A percentile compares a stretch with the other conserved stretches of the same genome.
Evolutionary conservation across 2,888 invertebrate species (phyloP).

Genomic region (Tetanocera ferruginea): DNA sequence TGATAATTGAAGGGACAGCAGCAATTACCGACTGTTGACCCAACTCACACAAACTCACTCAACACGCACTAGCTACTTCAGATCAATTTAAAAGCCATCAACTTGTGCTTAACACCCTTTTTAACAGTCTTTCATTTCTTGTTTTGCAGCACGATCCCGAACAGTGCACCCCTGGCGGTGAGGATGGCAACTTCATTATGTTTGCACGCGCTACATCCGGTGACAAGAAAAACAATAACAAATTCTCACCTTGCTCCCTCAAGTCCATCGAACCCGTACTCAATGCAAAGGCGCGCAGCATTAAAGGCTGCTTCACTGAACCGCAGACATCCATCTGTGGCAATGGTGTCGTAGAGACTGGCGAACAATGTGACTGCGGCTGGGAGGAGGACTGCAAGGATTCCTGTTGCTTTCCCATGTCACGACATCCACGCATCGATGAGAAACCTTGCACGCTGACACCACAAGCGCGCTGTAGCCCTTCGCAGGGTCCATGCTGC

Average conservation of each 20-base stretch:
- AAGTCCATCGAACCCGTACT: slow-evolving; percentile 93
- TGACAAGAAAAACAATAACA: slow-evolving; percentile 97
- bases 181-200: slow-evolving; percentile 99
- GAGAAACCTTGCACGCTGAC: slow-evolving; percentile 91
- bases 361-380: slow-evolving; percentile 99
- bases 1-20: background rate
- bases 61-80: too few relatives aligned
- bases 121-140: too few relatives aligned
- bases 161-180: slow-evolving; percentile 93
- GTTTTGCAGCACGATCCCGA: slow-evolving; percentile 90
- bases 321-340: slow-evolving; percentile 96
- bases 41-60: too few relatives aligned
- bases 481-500: slow-evolving; percentile 92
- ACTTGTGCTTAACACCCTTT: too few relatives aligned
- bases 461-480: slow-evolving; percentile 72
- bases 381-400: slow-evolving; percentile 97
- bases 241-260: slow-evolving; percentile 95
- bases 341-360: slow-evolving; percentile 96
- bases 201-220: slow-evolving; percentile 98
- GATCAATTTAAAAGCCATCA: too few relatives aligned
- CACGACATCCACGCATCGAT: slow-evolving; percentile 80
- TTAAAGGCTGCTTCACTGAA: slow-evolving; percentile 94
- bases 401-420: slow-evolving; percentile 93
- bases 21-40: background rate
- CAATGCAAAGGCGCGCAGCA: slow-evolving; percentile 89